These are phyloP conservation scores for Andrena haemorrhoa DNA, from an alignment of 2,888 invertebrate genomes.

Conservation along the genomic window DNA sequence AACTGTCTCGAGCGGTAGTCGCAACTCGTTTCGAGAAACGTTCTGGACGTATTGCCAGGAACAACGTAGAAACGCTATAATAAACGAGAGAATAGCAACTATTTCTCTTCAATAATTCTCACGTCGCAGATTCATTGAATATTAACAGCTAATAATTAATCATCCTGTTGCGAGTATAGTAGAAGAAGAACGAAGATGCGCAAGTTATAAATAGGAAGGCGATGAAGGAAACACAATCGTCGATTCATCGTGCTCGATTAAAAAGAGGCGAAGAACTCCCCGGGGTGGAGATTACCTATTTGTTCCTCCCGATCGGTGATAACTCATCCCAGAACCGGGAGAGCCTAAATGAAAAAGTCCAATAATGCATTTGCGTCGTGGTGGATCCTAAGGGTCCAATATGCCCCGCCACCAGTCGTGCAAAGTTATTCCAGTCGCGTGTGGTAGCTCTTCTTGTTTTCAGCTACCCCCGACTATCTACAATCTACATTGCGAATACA, in stretches of 20 bases:
- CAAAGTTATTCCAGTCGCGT: slow-evolving; percentile 51
- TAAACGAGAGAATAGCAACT: neutral
- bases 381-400: slow-evolving; percentile 38
- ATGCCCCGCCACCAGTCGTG: neutral
- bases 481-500: neutral
- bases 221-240: neutral
- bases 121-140: neutral
- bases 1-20: neutral
- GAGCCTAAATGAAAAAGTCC: slow-evolving; percentile 32
- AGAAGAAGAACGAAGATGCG: neutral
- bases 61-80: neutral
- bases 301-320: neutral
- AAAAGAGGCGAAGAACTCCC: neutral
- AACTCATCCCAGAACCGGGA: slow-evolving; percentile 30
- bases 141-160: neutral
- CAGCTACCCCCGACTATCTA: neutral
- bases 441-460: slow-evolving; percentile 27
- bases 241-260: neutral
- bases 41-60: neutral
- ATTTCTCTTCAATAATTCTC: neutral
- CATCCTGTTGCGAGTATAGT: neutral
- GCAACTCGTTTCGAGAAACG: neutral
- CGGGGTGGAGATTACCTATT: neutral
- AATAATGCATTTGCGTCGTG: slow-evolving; percentile 18
- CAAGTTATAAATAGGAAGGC: neutral